These are phyloP conservation scores for Drosophila trapezifrons DNA, from an alignment of 1,140 invertebrate species.

Conservation along the genomic window DNA sequence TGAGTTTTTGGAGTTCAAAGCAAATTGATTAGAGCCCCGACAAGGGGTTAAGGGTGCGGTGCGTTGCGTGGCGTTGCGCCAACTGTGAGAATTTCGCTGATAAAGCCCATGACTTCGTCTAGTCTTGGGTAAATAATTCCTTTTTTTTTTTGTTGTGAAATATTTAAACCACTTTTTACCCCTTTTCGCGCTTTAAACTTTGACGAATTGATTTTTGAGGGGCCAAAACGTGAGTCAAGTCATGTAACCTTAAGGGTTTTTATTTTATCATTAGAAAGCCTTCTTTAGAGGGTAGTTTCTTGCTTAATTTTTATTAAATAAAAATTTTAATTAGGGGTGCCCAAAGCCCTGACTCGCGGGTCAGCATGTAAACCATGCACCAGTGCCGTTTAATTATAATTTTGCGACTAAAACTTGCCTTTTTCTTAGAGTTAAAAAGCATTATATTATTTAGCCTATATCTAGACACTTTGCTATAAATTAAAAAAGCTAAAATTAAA, in stretches of 20 bases:
- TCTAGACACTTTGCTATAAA: no score
- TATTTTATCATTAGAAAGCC: not conserved
- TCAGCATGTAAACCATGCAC: no score
- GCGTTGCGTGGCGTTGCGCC: not conserved
- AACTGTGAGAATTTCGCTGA: conserved; percentile 22
- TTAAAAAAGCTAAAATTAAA: no score
- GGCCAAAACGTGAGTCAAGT: conserved; percentile 2
- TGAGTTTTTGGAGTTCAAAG: conserved; percentile 49
- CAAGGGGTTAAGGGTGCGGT: conserved; percentile 29
- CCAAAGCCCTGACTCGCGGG: no score
- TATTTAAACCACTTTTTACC: conserved; percentile 12
- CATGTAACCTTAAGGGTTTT: no score
- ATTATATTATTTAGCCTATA: no score
- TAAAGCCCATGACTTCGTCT: conserved; percentile 23
- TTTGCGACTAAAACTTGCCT: no score
- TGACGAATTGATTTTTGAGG: conserved; percentile 3
- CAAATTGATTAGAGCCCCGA: conserved; percentile 43
- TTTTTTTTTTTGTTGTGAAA: conserved; percentile 2
- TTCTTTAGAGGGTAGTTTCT: no score
- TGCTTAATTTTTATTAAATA: no score
- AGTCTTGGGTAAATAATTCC: conserved; percentile 25
- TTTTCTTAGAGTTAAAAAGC: no score
- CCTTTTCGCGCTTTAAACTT: not conserved
- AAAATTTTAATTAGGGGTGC: no score
- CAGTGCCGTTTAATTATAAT: no score